Evolutionary conservation across 2,797 vertebrate genomes (phyloP).

Genomic region (Trachurus trachurus): DNA sequence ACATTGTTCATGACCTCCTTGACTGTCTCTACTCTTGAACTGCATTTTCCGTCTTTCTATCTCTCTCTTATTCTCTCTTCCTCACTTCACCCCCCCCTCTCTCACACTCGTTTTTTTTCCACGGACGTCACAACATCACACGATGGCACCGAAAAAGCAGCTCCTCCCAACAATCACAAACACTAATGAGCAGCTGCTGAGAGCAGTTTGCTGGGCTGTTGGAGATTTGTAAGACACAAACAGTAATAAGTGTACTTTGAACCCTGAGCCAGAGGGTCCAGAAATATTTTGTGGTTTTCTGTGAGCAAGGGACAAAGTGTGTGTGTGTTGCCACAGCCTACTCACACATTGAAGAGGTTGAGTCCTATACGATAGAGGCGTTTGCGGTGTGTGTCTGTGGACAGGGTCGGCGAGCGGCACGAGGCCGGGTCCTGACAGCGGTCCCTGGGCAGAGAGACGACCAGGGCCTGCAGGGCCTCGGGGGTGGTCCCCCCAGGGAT

Average conservation of each 20-base stretch:
- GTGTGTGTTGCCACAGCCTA: constrained; percentile 50
- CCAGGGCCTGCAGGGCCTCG: constrained; percentile 95
- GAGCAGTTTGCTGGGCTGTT: constrained; percentile 45
- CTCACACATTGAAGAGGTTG: constrained; percentile 99
- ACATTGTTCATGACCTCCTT: constrained; percentile 64
- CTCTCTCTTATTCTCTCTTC: not conserved
- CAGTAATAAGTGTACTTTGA: constrained; percentile 58
- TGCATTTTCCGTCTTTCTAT: constrained; percentile 41
- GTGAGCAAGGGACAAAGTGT: not conserved
- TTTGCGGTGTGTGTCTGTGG: constrained; percentile 98
- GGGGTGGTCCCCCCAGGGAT: constrained; percentile 87
- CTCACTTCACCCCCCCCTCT: not conserved
- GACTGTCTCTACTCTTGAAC: constrained; percentile 48
- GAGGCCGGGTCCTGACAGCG: constrained; percentile 95
- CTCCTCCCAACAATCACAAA: constrained; percentile 64
- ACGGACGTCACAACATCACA: constrained; percentile 29
- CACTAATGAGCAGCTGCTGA: constrained; percentile 67
- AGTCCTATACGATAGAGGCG: constrained; percentile 98
- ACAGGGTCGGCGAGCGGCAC: constrained; percentile 95
- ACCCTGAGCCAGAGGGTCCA: constrained; percentile 49
- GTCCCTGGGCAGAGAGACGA: constrained; percentile 95
- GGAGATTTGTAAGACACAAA: constrained; percentile 62
- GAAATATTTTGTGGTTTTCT: constrained; percentile 28
- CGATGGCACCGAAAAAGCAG: constrained; percentile 51
- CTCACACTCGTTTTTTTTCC: not conserved